phyloP scores from a whole-genome alignment of 2,888 invertebrate species.

The Liposcelis brunnea region DNA sequence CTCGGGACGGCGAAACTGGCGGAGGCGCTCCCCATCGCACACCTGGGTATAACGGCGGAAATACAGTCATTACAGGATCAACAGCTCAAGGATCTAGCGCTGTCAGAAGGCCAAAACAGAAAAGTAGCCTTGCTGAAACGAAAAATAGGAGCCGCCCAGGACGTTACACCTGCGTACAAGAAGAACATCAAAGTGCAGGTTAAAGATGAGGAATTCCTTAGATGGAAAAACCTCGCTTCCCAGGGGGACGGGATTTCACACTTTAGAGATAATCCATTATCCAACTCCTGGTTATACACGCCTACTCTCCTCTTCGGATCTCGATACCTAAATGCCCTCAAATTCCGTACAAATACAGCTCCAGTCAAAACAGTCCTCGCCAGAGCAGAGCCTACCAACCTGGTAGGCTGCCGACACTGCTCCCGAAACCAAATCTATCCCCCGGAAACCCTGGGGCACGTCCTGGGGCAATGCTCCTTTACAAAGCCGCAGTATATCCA shows the following conservation, averaged over 20 bases:
- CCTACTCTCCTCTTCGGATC: conserved; percentile 9
- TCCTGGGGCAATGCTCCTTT: conserved; percentile 7
- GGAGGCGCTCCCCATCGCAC: neutral
- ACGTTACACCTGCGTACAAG: no score
- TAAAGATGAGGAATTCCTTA: neutral
- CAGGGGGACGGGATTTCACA: conserved; percentile 11
- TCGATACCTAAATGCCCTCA: conserved; percentile 11
- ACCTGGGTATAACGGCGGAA: neutral
- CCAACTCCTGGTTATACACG: conserved; percentile 9
- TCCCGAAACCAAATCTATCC: no score
- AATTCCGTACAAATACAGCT: conserved; percentile 14
- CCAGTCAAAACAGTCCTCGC: conserved; percentile 11
- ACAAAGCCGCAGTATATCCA: conserved; percentile 7
- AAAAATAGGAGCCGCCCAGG: no score
- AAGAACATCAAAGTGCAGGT: neutral
- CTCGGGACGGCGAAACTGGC: conserved; percentile 11
- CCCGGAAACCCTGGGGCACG: conserved; percentile 11
- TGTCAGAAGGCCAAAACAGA: no score
- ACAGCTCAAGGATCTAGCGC: no score
- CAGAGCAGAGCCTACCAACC: neutral
- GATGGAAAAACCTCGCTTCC: neutral
- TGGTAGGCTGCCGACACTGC: neutral
- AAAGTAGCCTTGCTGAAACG: no score
- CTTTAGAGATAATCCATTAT: conserved; percentile 9
- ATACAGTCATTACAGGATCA: no score